Base-by-base conservation (phyloP, 2,797 vertebrate species). In the Tympanoctomys barrerae region DNA sequence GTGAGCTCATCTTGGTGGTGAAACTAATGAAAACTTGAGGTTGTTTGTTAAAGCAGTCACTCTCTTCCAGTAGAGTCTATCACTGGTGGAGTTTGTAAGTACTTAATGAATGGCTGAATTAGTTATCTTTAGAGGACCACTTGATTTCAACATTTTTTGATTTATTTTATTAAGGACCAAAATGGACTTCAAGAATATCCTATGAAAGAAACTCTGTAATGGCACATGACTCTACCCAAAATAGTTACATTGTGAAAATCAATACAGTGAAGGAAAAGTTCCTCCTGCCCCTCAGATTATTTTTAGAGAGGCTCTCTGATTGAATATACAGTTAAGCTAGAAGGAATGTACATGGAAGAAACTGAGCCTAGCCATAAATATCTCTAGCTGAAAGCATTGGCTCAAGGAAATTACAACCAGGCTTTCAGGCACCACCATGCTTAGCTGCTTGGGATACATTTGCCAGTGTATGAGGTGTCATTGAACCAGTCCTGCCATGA, bases 101-200 rank as follows among this genome's bases (percentile, higher is more conserved):
- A 36, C 21, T 75, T 46, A n/a, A 71, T 79, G 24, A 75, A 46
- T 21, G 7, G 12, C 64, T 75, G 12, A 54, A 64, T 68, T 57
- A 31, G 36, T 91, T 84, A 75, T 42, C 54, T 52, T 89, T 78
- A 64, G 77, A 92, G 24, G 70, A 66, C 66, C 52, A 18, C 7
- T 83, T 18, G n/a, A 62, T 59, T 70, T 89, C 52, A 18, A 75
- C 16, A 80, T 49, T 57, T 54, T 95, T 87, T n/a, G 14, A 93
- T 75, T 78, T 95, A 94, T 90, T 90, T 0, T 83, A 95, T 87
- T 57, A 95, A 84, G 54, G 78, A 52, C 2, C 19, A 87, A 94
- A 71, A 19, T 52, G 33, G 21, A 87, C 86, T 94, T 91, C 91
- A 18, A 91, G 24, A 88, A 7, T 86, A 64, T 61, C 12, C 36